These are phyloP conservation scores for Sisyra nigra DNA, from an alignment of 2,888 invertebrate species.

Conservation along the genomic window DNA sequence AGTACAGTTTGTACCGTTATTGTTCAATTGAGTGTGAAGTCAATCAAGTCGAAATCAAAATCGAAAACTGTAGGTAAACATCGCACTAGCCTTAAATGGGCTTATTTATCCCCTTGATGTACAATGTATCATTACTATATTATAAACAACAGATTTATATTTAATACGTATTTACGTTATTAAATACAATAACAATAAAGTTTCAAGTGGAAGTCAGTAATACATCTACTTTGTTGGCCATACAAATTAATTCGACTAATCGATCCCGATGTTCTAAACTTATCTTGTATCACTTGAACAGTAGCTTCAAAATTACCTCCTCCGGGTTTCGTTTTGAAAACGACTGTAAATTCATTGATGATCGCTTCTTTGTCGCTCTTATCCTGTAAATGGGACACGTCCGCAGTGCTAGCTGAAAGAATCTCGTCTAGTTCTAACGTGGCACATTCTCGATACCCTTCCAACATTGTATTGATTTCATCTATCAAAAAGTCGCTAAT, in stretches of 20 bases:
- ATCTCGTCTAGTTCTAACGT: conserved; percentile 42
- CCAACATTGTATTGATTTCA: conserved; percentile 46
- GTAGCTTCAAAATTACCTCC: conserved; percentile 67
- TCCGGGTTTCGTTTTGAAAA: conserved; percentile 47
- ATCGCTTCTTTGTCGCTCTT: conserved; percentile 25
- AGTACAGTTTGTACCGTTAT: too few relatives aligned
- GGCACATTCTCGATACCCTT: conserved; percentile 46
- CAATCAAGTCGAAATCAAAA: too few relatives aligned
- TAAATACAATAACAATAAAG: conserved; percentile 55
- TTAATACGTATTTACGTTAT: too few relatives aligned
- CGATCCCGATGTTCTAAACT: conserved; percentile 45
- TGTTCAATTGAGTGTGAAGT: too few relatives aligned
- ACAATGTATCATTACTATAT: too few relatives aligned
- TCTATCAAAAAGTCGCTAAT: conserved; percentile 44
- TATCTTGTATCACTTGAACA: conserved; percentile 24
- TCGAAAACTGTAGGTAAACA: too few relatives aligned
- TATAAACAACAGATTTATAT: too few relatives aligned
- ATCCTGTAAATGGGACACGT: conserved; percentile 24
- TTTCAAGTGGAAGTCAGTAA: conserved; percentile 56
- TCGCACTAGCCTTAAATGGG: too few relatives aligned
- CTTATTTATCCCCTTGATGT: too few relatives aligned
- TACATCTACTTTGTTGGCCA: conserved; percentile 63
- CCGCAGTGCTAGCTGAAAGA: conserved; percentile 47
- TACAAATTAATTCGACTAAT: conserved; percentile 65
- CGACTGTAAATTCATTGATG: conserved; percentile 44